Percentiles rank a stretch among this genome's conserved stretches.
Evolutionary conservation across 92 coral and sea anemone genomes (phyloP).

Genomic region (Bergia puertoricense): DNA sequence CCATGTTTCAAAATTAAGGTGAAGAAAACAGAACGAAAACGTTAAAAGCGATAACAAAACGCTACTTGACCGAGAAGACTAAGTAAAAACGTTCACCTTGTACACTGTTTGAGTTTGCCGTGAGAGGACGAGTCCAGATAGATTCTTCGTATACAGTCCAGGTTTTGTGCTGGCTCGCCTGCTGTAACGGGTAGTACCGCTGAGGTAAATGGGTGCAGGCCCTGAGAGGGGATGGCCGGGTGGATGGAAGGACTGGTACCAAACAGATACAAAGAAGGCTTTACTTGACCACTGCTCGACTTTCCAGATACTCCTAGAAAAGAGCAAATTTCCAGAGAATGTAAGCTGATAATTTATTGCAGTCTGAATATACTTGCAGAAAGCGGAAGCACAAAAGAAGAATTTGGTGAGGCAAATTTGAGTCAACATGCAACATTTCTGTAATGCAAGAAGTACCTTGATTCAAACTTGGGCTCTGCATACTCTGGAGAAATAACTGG

Average conservation of each 20-base stretch:
- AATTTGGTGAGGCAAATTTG: neutral
- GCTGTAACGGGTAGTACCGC: conserved; percentile 39
- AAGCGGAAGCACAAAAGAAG: no score
- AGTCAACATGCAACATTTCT: neutral
- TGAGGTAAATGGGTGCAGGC: conserved; percentile 44
- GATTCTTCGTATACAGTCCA: conserved; percentile 38
- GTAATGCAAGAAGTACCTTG: conserved; percentile 52
- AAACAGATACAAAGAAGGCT: conserved; percentile 33
- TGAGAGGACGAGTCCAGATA: conserved; percentile 17
- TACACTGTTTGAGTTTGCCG: conserved; percentile 35
- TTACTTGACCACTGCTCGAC: conserved; percentile 33
- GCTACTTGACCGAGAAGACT: neutral
- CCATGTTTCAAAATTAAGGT: neutral
- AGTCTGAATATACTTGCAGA: neutral
- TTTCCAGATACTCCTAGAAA: conserved; percentile 35
- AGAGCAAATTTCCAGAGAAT: neutral
- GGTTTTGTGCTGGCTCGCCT: conserved; percentile 35
- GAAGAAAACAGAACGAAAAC: neutral
- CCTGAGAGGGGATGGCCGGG: conserved; percentile 31
- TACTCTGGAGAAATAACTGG: conserved; percentile 73
- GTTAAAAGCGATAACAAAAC: neutral
- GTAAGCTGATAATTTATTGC: neutral
- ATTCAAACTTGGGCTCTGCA: conserved; percentile 81
- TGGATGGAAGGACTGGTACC: conserved; percentile 44
- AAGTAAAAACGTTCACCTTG: conserved; percentile 4